Conservation (phyloP, 2,113 vertebrate species). For the Brachypodius melanocephalos region DNA sequence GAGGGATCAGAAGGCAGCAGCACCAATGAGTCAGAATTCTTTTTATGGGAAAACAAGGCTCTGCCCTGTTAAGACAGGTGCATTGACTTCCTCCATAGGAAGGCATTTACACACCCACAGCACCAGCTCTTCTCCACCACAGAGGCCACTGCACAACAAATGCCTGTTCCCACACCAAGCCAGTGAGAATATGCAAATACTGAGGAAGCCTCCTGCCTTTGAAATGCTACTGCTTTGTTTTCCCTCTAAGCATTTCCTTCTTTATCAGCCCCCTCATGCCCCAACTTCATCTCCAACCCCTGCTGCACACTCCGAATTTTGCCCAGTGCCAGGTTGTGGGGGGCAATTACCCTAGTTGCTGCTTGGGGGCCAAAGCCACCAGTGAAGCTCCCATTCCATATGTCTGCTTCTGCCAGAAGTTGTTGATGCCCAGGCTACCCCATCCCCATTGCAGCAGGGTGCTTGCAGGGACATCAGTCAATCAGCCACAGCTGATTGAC, state of each 20-base stretch:
- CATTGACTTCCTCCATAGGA: background rate
- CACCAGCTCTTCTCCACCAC: fast-evolving
- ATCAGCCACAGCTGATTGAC: background rate
- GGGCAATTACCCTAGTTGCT: background rate
- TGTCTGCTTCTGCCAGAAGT: background rate
- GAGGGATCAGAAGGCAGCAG: background rate
- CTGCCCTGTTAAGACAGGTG: background rate
- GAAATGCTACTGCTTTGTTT: slow-evolving; percentile 1
- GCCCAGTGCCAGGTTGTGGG: background rate
- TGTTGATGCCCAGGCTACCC: background rate
- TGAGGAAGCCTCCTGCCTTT: background rate
- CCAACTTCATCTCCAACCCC: background rate
- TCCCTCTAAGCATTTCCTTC: background rate
- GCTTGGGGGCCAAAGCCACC: fast-evolving
- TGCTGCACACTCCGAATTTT: background rate
- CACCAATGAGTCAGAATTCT: background rate
- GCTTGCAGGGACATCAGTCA: fast-evolving
- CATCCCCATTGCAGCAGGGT: fast-evolving
- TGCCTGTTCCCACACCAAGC: background rate
- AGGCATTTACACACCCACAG: background rate
- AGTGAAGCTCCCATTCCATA: background rate
- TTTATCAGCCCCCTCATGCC: background rate
- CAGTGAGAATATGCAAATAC: background rate
- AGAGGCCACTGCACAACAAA: background rate
- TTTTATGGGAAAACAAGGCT: background rate